These are phyloP conservation scores for Lytechinus pictus DNA, from an alignment of 35 echinoderm and acorn worm species.

Conservation along the genomic window DNA sequence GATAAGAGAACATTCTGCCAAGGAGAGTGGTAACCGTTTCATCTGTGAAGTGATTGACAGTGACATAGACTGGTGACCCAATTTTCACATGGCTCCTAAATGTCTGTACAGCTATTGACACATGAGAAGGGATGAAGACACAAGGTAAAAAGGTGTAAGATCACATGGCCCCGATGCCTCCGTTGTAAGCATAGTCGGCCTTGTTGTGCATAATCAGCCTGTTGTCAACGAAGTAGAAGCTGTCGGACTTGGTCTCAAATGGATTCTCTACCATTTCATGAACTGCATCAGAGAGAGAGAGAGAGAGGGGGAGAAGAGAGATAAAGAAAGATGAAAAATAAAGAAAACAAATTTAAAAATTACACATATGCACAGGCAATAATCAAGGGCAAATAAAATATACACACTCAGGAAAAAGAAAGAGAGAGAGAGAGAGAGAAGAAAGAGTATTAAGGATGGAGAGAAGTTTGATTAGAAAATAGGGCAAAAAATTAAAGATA, in stretches of 20 bases:
- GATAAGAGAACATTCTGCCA: background rate
- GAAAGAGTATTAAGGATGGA: background rate
- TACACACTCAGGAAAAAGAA: background rate
- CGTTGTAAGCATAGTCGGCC: constrained; percentile 99
- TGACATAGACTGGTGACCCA: constrained; percentile 11
- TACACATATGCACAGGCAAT: too few species aligned
- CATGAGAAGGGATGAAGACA: constrained; percentile 1
- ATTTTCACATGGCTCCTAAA: constrained; percentile 13
- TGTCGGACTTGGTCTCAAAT: constrained; percentile 98
- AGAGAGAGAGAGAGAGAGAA: background rate
- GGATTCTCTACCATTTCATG: constrained; percentile 98
- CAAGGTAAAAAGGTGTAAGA: constrained; percentile 6
- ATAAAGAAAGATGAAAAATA: background rate
- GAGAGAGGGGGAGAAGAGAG: background rate
- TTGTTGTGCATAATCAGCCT: constrained; percentile 99
- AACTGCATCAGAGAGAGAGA: constrained; percentile 63
- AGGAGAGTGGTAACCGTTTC: background rate
- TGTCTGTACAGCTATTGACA: constrained; percentile 17
- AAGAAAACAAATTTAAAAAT: background rate
- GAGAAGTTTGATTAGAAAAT: background rate
- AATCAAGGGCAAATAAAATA: background rate
- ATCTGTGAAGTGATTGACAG: background rate
- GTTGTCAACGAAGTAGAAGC: constrained; percentile 99
- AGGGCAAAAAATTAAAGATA: too few species aligned
- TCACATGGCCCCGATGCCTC: constrained; percentile 94